These are phyloP conservation scores for Lophotriccus pileatus DNA, from an alignment of 2,797 vertebrate species.

Conservation along the genomic window DNA sequence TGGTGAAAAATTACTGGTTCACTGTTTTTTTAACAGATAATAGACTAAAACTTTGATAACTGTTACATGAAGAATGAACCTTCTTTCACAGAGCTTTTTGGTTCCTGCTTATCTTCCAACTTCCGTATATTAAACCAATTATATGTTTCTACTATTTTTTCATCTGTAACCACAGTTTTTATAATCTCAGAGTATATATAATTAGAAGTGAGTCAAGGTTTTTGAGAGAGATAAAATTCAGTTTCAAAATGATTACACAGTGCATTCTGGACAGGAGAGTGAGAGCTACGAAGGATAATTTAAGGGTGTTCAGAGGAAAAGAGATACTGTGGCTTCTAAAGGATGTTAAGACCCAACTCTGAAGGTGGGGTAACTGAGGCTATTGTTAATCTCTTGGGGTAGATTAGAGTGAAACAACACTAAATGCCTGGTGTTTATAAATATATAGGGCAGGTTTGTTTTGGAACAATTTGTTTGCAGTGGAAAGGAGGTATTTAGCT, in stretches of 20 bases:
- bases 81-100: background rate
- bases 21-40: background rate
- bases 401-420: background rate
- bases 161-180: background rate
- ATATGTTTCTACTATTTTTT: background rate
- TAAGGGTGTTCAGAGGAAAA: background rate
- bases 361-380: background rate
- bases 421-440: background rate
- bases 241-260: background rate
- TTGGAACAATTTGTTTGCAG: background rate
- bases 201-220: background rate
- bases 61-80: background rate
- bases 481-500: background rate
- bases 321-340: background rate
- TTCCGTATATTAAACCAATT: background rate
- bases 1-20: background rate
- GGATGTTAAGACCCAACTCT: background rate
- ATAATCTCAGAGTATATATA: background rate
- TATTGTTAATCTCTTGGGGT: background rate
- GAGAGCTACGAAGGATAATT: background rate
- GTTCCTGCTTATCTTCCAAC: background rate
- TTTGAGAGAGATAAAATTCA: background rate
- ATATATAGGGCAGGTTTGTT: background rate
- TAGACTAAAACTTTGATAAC: background rate
- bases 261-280: background rate